Percentiles rank a stretch among this genome's conserved stretches.
These are phyloP conservation scores for Aphelenchoides fujianensis DNA, from an alignment of 1,140 invertebrate genomes.

Conservation along the genomic window DNA sequence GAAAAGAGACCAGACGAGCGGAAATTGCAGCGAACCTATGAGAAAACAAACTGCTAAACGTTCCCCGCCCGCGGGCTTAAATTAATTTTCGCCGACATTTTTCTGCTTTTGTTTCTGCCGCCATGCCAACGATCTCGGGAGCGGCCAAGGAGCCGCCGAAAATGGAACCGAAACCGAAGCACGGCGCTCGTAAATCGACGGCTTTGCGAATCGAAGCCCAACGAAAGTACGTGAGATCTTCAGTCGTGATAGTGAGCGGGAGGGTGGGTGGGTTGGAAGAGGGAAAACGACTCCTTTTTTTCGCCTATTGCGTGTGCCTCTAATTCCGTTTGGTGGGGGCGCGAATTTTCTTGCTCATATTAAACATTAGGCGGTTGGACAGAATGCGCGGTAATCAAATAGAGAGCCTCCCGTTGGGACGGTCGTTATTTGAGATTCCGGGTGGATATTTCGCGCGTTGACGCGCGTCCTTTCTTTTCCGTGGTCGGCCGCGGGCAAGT, in stretches of 20 bases:
- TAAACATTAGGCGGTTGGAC: not conserved
- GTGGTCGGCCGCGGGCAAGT: too few relatives aligned
- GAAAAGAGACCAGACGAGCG: too few relatives aligned
- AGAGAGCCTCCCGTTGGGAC: not conserved
- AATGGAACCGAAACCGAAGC: too few relatives aligned
- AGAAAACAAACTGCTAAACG: not conserved
- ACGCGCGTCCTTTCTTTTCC: not conserved
- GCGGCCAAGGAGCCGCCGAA: too few relatives aligned
- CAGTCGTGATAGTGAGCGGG: too few relatives aligned
- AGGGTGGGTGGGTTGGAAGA: too few relatives aligned
- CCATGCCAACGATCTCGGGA: conserved; percentile 4
- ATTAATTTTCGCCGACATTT: too few relatives aligned
- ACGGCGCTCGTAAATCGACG: too few relatives aligned
- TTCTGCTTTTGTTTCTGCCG: not conserved
- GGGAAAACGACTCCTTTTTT: too few relatives aligned
- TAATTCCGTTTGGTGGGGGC: not conserved
- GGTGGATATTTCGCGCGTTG: not conserved
- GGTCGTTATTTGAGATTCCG: not conserved
- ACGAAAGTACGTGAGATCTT: too few relatives aligned
- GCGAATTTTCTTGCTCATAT: not conserved
- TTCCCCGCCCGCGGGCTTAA: not conserved
- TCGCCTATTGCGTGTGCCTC: too few relatives aligned
- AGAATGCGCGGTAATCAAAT: not conserved
- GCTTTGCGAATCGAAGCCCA: too few relatives aligned
- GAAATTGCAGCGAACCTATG: not conserved